Base-by-base conservation (phyloP, 2,888 invertebrate species). In the Electrophaes corylata region DNA sequence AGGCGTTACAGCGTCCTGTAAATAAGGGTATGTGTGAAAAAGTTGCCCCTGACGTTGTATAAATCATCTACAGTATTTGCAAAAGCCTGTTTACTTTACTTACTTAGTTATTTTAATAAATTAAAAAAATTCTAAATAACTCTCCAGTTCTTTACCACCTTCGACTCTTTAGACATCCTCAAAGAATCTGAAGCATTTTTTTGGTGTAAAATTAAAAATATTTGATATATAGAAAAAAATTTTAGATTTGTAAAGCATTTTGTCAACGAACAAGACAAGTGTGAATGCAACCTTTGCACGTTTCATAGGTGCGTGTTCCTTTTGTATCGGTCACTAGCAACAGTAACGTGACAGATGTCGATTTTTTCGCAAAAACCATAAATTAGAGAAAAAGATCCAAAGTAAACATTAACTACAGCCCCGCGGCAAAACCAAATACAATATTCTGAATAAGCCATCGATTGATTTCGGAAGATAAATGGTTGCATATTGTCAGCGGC, bases 381-480 rank as follows among this genome's bases (percentile, higher is more conserved):
- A 85, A 89, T 88, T 86, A 82, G 77, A 84, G 83, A 86, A 91
- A 91, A 90, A 90, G 80, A 86, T 86, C 80, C 81, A 88, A 88
- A 89, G 87, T 86, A 91, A 92, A 92, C 85, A 91, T 83, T 77
- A 80, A 85, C 79, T 81, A 87, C 89, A 88, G 82, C 83, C 83
- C 83, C 83, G 85, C 86, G 81, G 86, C 77, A 84, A 88, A 86
- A 83, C 88, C 90, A 85, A 89, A 91, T 86, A 90, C 88, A 86
- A 89, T 88, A 89, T 91, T 89, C 88, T 86, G 88, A 91, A 89
- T 90, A 90, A 89, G 88, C 91, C 89, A 91, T 91, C 91, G 92
- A 92, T 92, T 92, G 91, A 92, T 92, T 92, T 90, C 82, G 80
- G 80, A 92, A 92, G 92, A 92, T 92, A 91, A 91, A 92, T 92